phyloP scores from a whole-genome alignment of 2,113 vertebrate genomes.

The Bothrops jararaca region DNA sequence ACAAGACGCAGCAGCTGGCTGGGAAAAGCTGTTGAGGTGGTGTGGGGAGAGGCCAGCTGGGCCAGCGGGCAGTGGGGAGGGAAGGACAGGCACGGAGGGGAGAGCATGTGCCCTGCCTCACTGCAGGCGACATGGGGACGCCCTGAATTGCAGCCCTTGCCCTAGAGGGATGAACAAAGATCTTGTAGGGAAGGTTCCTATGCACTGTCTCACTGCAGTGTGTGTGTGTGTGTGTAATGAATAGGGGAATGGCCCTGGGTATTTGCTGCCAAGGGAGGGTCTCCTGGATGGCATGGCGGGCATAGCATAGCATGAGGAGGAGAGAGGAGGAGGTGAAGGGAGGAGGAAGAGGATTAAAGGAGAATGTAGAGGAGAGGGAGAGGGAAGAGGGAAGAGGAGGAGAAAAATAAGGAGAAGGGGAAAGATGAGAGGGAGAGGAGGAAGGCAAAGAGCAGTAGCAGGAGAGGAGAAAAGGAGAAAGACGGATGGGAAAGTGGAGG shows the following conservation, averaged over 20 bases:
- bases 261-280: neutral
- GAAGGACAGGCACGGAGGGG: neutral
- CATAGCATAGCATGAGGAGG: neutral
- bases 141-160: too few relatives aligned
- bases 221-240: neutral
- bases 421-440: too few relatives aligned
- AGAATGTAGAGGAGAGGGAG: too few relatives aligned
- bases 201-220: neutral
- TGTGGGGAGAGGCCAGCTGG: neutral
- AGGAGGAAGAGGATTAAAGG: too few relatives aligned
- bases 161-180: too few relatives aligned
- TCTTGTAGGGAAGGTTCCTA: neutral
- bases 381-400: too few relatives aligned
- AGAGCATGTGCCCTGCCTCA: neutral
- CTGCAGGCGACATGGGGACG: neutral
- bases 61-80: neutral
- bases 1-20: conserved; percentile 28
- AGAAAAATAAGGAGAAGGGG: too few relatives aligned
- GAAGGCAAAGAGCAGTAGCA: too few relatives aligned
- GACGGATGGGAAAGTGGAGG: too few relatives aligned
- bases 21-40: neutral
- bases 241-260: neutral
- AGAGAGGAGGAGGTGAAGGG: too few relatives aligned
- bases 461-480: too few relatives aligned
- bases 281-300: neutral